A percentile compares a stretch with the other conserved stretches of the same genome.
These are phyloP conservation scores for Anoncus sp. DNA, from an alignment of 2,888 invertebrate genomes.

Conservation along the genomic window DNA sequence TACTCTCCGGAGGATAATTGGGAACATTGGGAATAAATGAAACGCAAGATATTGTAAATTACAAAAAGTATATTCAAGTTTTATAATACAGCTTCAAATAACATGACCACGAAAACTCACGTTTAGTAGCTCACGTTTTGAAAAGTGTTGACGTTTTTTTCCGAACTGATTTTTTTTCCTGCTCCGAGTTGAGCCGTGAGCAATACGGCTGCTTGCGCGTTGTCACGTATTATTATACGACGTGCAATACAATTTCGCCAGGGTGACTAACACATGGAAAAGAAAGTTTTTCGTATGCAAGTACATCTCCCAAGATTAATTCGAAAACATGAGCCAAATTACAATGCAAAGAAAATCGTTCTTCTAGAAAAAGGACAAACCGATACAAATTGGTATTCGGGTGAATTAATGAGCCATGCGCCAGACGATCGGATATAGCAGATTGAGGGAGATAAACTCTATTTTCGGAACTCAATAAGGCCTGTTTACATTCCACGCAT, in stretches of 20 bases:
- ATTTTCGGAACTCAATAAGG: constrained; percentile 40
- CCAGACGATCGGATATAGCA: constrained; percentile 19
- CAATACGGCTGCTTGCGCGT: too few relatives aligned
- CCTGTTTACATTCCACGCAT: constrained; percentile 46
- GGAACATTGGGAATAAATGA: too few relatives aligned
- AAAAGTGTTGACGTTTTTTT: constrained; percentile 27
- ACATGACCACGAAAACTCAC: too few relatives aligned
- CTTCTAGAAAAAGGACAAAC: too few relatives aligned
- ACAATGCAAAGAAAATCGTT: constrained; percentile 47
- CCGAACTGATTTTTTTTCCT: constrained; percentile 23
- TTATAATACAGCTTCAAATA: too few relatives aligned
- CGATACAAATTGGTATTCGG: constrained; percentile 56
- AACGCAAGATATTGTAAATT: too few relatives aligned
- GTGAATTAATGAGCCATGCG: constrained; percentile 43
- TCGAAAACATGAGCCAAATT: constrained; percentile 49
- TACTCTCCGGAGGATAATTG: too few relatives aligned
- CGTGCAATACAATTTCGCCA: constrained; percentile 31
- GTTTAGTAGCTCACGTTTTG: too few relatives aligned
- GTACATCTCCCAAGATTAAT: constrained; percentile 44
- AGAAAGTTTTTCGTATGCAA: constrained; percentile 34
- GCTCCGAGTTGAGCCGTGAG: constrained; percentile 32
- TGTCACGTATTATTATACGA: constrained; percentile 36
- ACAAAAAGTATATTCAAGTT: too few relatives aligned
- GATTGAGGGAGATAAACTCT: constrained; percentile 44
- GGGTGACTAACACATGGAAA: constrained; percentile 35